These are phyloP conservation scores for Drosophila kurseongensis DNA, from an alignment of 1,140 invertebrate species.

Conservation along the genomic window DNA sequence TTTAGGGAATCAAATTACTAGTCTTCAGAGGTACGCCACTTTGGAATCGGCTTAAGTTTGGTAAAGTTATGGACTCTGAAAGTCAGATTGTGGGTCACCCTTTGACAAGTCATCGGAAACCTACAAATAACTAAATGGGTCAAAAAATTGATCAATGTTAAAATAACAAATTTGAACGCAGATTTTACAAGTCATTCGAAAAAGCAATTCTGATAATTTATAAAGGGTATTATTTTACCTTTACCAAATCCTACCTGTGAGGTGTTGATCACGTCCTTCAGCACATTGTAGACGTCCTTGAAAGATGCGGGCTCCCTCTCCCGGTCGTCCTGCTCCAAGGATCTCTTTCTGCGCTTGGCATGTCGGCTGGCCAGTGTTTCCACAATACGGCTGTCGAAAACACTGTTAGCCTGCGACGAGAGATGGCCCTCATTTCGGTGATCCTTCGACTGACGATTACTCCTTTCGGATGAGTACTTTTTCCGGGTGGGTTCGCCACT, in stretches of 20 bases:
- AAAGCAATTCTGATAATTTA: too few species aligned
- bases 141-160: too few species aligned
- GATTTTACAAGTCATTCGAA: too few species aligned
- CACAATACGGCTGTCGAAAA: constrained; percentile 15
- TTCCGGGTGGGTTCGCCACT: constrained; percentile 7
- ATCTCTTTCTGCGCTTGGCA: not conserved
- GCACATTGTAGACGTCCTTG: constrained; percentile 62
- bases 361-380: constrained; percentile 29
- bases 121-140: too few species aligned
- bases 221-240: not conserved
- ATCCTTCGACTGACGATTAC: not conserved
- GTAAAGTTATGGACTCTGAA: too few species aligned
- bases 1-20: too few species aligned
- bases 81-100: too few species aligned
- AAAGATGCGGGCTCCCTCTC: constrained; percentile 36
- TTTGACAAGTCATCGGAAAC: too few species aligned
- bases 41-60: too few species aligned
- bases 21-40: too few species aligned
- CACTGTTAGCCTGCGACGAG: constrained; percentile 1
- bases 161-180: too few species aligned
- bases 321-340: constrained; percentile 17
- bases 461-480: constrained; percentile 1
- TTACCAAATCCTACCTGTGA: constrained; percentile 4
- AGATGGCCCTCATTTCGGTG: not conserved
- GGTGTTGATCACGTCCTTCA: constrained; percentile 70